phyloP scores from a whole-genome alignment of 2,888 invertebrate genomes.

The Idaea aversata region DNA sequence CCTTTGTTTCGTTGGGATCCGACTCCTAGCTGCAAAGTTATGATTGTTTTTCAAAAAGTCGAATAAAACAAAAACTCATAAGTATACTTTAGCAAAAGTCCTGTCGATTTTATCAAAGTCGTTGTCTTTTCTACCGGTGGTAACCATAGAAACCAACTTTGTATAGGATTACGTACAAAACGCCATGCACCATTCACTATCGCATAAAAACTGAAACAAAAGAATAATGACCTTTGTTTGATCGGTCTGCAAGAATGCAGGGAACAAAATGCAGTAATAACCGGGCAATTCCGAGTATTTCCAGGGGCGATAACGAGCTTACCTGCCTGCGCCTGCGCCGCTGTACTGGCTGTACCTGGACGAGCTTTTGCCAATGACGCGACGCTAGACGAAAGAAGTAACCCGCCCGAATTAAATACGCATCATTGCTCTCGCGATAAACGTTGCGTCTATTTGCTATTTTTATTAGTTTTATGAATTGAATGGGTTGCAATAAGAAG shows the following conservation, averaged over 20 bases:
- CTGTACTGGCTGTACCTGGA: conserved; percentile 32
- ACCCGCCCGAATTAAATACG: conserved; percentile 44
- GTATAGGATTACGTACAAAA: conserved; percentile 6
- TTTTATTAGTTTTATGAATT: neutral
- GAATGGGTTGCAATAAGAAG: neutral
- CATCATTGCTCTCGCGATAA: conserved; percentile 10
- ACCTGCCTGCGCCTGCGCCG: conserved; percentile 38
- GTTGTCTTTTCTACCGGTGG: neutral
- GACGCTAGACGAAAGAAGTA: conserved; percentile 29
- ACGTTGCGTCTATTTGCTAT: conserved; percentile 8
- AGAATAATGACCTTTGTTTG: conserved; percentile 14
- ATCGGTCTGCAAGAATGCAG: conserved; percentile 15
- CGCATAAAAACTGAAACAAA: conserved; percentile 9
- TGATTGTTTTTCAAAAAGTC: too few relatives aligned
- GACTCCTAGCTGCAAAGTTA: too few relatives aligned
- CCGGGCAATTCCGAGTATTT: conserved; percentile 46
- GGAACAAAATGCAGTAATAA: conserved; percentile 26
- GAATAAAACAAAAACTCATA: too few relatives aligned
- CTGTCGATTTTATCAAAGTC: too few relatives aligned
- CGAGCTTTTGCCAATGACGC: conserved; percentile 44
- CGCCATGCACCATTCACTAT: conserved; percentile 9
- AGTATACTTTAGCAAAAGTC: too few relatives aligned
- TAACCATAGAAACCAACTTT: neutral
- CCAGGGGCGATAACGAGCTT: conserved; percentile 52
- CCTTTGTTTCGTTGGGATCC: too few relatives aligned